Evolutionary conservation across 2,113 vertebrate genomes (phyloP).

Genomic region (Plotosus lineatus): DNA sequence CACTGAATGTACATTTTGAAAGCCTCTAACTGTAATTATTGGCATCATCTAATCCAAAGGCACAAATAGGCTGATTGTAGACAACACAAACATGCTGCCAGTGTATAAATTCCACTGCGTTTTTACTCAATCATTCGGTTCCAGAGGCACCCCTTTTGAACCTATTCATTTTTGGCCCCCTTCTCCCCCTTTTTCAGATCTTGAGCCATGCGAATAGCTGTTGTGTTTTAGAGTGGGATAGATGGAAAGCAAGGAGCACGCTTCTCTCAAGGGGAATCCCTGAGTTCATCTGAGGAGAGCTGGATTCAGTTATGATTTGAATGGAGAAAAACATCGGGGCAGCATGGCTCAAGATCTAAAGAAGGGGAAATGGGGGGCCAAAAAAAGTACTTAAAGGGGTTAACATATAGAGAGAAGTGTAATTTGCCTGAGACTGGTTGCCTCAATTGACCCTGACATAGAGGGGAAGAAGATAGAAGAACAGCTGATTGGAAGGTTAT

Average conservation of each 20-base stretch:
- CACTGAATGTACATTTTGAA: constrained; percentile 5
- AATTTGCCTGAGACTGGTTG: constrained; percentile 40
- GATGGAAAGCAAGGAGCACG: constrained; percentile 57
- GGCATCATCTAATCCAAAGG: constrained; percentile 16
- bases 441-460: constrained; percentile 45
- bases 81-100: constrained; percentile 44
- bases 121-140: constrained; percentile 48
- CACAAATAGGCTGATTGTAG: constrained; percentile 30
- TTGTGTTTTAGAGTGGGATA: constrained; percentile 48
- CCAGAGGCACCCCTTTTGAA: constrained; percentile 60
- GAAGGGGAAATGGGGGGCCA: background rate
- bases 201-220: constrained; percentile 52
- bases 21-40: constrained; percentile 5
- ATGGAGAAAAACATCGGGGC: constrained; percentile 38
- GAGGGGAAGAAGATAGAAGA: background rate
- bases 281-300: constrained; percentile 61
- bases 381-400: constrained; percentile 11
- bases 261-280: constrained; percentile 54
- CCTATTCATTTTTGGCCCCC: constrained; percentile 52
- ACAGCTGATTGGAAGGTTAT: background rate
- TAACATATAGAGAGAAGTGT: constrained; percentile 43
- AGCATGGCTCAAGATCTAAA: constrained; percentile 24
- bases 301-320: constrained; percentile 55
- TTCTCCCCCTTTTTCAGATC: constrained; percentile 59
- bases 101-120: constrained; percentile 37